Conservation (phyloP, 2,113 vertebrate genomes). For the Albula goreensis region DNA sequence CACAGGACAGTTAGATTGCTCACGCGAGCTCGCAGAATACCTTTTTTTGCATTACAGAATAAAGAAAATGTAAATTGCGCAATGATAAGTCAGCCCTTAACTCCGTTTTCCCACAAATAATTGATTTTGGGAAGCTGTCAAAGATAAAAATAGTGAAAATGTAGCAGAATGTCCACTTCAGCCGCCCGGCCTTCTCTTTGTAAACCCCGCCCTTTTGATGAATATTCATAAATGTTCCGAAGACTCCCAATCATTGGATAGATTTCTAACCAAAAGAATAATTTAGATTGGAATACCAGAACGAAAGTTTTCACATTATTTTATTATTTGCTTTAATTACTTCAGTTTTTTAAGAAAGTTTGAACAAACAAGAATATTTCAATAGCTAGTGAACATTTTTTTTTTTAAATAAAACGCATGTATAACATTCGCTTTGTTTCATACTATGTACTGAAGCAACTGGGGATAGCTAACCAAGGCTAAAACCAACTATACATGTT, state of each 20-base stretch:
- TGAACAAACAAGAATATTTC: too few species aligned
- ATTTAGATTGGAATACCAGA: too few species aligned
- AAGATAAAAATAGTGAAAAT: background rate
- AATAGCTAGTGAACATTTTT: too few species aligned
- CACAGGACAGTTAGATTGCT: background rate
- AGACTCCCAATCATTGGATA: background rate
- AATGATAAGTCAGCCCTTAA: background rate
- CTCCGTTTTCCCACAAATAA: background rate
- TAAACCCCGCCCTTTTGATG: background rate
- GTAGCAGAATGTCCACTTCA: background rate
- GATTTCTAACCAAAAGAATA: background rate
- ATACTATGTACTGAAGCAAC: too few species aligned
- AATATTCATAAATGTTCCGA: background rate
- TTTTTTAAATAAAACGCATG: too few species aligned
- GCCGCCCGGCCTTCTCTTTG: background rate
- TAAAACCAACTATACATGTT: too few species aligned
- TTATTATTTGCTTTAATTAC: too few species aligned
- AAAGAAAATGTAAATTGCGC: background rate
- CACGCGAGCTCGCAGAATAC: background rate
- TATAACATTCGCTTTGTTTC: too few species aligned
- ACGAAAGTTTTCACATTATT: too few species aligned
- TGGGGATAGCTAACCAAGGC: too few species aligned
- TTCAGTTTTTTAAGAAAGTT: too few species aligned
- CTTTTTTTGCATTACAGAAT: background rate
- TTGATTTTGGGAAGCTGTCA: background rate